Evolutionary conservation across 1,140 invertebrate species (phyloP), one percentile per base, ranked within the genome.

Genomic region (Drosophila sturtevanti): DNA sequence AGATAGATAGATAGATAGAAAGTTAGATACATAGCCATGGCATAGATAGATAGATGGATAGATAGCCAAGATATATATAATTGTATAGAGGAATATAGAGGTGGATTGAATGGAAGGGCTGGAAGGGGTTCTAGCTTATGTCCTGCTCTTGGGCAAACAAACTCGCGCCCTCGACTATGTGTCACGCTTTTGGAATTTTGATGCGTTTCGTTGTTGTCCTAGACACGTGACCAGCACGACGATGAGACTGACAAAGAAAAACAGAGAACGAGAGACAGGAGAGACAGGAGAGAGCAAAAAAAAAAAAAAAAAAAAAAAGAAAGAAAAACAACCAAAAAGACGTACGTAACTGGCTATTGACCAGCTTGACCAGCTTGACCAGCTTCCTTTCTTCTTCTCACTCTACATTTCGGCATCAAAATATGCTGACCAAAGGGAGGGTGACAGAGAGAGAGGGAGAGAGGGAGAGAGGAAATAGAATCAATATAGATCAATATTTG

Each of bases 111-210:
- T 41, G n/a, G n/a, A n/a, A n/a, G n/a, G n/a, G n/a, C n/a, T 31
- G 27, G 27, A 31, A 31, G 27, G 27, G 0, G 27, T 31, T 6
- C 27, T 6, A 31, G 27, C 18, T 18, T 11, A 10, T 0, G 9
- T 48, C 18, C 41, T 48, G 5, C 41, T 21, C 2, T 14, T 44
- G 41, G 41, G 16, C 41, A 48, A 48, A 48, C 41, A 48, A 48
- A 48, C 41, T 48, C 41, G 41, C 41, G 41, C 41, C 41, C 41
- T 48, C 41, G 16, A 21, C 41, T 48, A 48, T 48, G 16, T 48
- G 41, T 48, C 41, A 48, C 41, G 41, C 41, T 48, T 48, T 48
- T 48, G 41, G 41, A 48, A 48, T 48, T 48, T 48, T 48, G 41
- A 48, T 48, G 41, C 41, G 41, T 48, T 48, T 48, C 18, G 41